Base-by-base conservation (phyloP, 2,113 vertebrate species). In the Corythoichthys intestinalis region DNA sequence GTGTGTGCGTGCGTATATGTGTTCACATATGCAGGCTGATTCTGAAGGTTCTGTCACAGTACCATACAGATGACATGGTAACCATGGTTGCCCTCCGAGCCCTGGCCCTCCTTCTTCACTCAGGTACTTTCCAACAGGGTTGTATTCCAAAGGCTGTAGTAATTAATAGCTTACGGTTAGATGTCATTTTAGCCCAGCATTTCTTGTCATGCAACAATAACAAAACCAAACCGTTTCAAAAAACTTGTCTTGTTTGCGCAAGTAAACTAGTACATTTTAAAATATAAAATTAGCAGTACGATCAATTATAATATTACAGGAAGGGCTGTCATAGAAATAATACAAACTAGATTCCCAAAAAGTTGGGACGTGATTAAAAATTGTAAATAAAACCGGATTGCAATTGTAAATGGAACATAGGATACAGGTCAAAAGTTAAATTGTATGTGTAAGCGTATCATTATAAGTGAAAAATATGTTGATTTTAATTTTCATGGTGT, bases 91-190 rank as follows among this genome's bases (percentile, higher is more conserved):
- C 92, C 56, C 89, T 99, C 10, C 90, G 92, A 87, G 89, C 91
- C 12, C 90, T 99, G 88, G 92, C 93, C 46, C 89, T 93, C 0
- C 92, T 99, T 12, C 92, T 99, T 38, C 85, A 73, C 74, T 97
- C 96, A 94, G 96, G 97, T 98, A 92, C 61, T 28, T 63, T 48
- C 44, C 41, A 46, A n/a, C 8, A 8, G 38, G 15, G 15, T 9
- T 4, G 7, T 17, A 44, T 34, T 5, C n/a, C 12, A 12, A 20
- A 7, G 6, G 20, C 41, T 47, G 6, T 63, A 8, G 4, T 39
- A 1, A 13, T 6, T 58, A 34, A 15, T n/a, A 2, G 7, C 13
- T 10, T n/a, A 17, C 37, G 12, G 11, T 38, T 37, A 7, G 56
- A 4, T 34, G 5, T 14, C 56, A 14, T 35, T 35, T 57, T 15